Conservation (phyloP, 2,113 vertebrate species). For the Diadophis punctatus region DNA sequence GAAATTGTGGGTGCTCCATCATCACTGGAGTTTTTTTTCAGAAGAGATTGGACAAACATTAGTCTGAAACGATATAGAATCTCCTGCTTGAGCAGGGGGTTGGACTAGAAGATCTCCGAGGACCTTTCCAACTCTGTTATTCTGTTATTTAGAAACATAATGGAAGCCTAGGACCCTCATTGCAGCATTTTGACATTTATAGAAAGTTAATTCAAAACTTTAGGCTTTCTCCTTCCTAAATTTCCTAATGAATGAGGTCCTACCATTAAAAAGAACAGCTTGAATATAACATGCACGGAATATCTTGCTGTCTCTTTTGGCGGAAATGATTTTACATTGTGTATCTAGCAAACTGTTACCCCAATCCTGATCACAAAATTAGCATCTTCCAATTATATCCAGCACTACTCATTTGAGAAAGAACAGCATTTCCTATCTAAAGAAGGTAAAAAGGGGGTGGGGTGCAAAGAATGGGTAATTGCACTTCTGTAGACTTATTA, state of each 20-base stretch:
- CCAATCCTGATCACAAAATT: not conserved
- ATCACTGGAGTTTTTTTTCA: no score
- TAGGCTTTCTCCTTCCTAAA: not conserved
- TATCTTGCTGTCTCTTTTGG: not conserved
- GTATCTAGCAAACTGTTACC: not conserved
- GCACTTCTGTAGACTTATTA: not conserved
- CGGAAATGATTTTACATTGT: not conserved
- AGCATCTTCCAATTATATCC: conserved; percentile 5
- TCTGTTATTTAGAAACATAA: not conserved
- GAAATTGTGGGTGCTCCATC: no score
- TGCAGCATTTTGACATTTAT: not conserved
- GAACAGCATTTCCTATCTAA: not conserved
- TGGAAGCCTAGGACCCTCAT: not conserved
- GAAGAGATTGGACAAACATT: no score
- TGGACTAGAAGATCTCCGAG: no score
- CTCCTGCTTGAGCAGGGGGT: no score
- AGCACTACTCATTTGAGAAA: not conserved
- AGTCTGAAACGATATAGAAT: no score
- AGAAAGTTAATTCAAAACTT: not conserved
- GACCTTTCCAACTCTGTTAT: no score
- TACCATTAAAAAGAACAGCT: not conserved
- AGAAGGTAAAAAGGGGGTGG: not conserved
- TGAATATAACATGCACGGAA: not conserved
- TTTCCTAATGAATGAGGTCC: not conserved
- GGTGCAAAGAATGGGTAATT: not conserved